Conservation (phyloP, 2,113 vertebrate genomes). For the Phycodurus eques region DNA sequence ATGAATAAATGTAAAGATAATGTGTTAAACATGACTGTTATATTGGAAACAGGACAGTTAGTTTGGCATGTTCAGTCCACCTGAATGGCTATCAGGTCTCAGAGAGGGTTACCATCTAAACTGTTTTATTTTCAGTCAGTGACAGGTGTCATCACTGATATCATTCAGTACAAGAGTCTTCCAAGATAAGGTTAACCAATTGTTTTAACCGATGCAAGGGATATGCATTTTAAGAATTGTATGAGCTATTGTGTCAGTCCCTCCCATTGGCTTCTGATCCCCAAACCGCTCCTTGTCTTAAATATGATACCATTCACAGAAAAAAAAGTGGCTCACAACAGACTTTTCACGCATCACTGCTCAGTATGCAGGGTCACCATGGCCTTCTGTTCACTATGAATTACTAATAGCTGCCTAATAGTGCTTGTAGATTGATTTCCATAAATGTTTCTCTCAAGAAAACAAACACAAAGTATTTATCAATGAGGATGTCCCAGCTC, state of each 20-base stretch:
- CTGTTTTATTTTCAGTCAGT: conserved; percentile 54
- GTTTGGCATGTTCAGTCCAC: conserved; percentile 2
- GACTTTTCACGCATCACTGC: conserved; percentile 30
- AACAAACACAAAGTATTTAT: conserved; percentile 19
- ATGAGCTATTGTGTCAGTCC: conserved; percentile 57
- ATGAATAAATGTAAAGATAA: too few relatives aligned
- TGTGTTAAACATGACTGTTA: too few relatives aligned
- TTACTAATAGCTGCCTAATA: conserved; percentile 56
- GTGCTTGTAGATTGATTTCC: conserved; percentile 56
- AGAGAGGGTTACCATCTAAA: conserved; percentile 39
- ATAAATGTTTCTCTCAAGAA: conserved; percentile 43
- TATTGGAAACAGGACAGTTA: too few relatives aligned
- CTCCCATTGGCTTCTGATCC: conserved; percentile 41
- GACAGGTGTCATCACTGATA: conserved; percentile 62
- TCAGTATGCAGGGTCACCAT: conserved; percentile 12
- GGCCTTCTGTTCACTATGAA: conserved; percentile 32
- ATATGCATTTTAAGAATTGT: conserved; percentile 48
- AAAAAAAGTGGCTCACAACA: conserved; percentile 56
- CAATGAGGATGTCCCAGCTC: conserved; percentile 17
- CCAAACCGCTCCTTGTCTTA: conserved; percentile 37
- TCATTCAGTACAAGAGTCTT: conserved; percentile 36
- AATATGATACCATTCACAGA: conserved; percentile 36
- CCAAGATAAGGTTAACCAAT: conserved; percentile 39
- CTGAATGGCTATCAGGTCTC: conserved; percentile 48
- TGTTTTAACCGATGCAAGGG: conserved; percentile 35